phyloP scores from a whole-genome alignment of 2,797 vertebrate species.

The Limnodromus scolopaceus region DNA sequence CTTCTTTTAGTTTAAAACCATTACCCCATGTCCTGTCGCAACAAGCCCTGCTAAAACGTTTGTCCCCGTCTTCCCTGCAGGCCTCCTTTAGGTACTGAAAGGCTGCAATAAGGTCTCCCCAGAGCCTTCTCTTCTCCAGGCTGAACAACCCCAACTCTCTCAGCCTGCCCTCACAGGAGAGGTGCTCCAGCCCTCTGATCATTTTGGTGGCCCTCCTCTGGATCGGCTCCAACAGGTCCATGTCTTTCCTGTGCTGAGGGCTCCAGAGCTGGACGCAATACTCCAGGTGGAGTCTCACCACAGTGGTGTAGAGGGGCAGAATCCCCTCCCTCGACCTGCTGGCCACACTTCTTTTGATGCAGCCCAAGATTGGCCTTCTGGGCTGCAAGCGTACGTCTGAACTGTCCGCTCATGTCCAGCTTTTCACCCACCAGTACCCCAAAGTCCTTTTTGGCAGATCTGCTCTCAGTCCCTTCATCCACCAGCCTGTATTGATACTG shows the following conservation, averaged over 20 bases:
- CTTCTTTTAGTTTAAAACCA: neutral
- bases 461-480: neutral
- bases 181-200: neutral
- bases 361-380: neutral
- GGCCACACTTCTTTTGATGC: neutral
- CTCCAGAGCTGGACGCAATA: neutral
- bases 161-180: neutral
- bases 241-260: neutral
- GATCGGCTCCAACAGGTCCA: neutral
- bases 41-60: neutral
- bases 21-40: neutral
- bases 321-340: neutral
- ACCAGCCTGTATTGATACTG: neutral
- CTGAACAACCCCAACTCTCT: neutral
- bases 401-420: neutral
- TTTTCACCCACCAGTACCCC: neutral
- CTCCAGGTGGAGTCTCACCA: neutral
- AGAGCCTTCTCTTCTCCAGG: neutral
- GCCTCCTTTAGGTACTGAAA: neutral
- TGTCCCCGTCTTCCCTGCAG: neutral
- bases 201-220: neutral
- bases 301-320: neutral
- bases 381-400: neutral
- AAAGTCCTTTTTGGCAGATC: neutral
- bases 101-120: neutral